phyloP scores from a whole-genome alignment of 2,797 vertebrate species.

The Geotrypetes seraphini region DNA sequence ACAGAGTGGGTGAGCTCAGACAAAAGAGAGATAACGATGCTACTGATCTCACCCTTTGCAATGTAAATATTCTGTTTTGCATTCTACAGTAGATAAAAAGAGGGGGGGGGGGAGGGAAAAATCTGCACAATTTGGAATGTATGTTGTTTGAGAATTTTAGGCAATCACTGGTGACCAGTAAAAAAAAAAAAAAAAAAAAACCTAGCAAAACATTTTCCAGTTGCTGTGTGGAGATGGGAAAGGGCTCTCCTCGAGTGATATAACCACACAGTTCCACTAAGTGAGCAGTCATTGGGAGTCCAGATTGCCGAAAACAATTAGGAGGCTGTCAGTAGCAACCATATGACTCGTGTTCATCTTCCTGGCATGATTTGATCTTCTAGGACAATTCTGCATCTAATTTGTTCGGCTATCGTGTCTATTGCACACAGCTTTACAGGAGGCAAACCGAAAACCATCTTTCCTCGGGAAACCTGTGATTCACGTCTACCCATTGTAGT shows the following conservation, averaged over 20 bases:
- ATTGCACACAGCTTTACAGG: constrained; percentile 27
- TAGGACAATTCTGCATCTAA: constrained; percentile 22
- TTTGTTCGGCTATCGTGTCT: constrained; percentile 24
- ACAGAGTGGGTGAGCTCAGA: constrained; percentile 44
- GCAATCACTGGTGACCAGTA: constrained; percentile 34
- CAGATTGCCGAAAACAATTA: constrained; percentile 14
- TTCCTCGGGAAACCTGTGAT: too few relatives aligned
- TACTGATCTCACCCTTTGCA: constrained; percentile 34
- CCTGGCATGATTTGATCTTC: constrained; percentile 23
- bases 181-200: constrained; percentile 54
- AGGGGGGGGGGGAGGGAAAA: neutral
- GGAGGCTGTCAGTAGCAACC: constrained; percentile 24
- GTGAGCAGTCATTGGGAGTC: constrained; percentile 17
- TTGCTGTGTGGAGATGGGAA: constrained; percentile 22
- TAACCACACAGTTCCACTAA: constrained; percentile 24
- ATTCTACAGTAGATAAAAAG: constrained; percentile 20
- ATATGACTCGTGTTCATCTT: constrained; percentile 28
- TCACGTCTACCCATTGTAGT: too few relatives aligned
- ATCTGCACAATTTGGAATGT: constrained; percentile 32
- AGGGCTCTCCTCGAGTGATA: constrained; percentile 23
- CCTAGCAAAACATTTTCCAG: constrained; percentile 34
- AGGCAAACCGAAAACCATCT: too few relatives aligned
- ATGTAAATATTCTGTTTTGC: constrained; percentile 29
- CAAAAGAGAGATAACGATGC: constrained; percentile 47
- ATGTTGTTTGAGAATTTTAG: constrained; percentile 38